Percentiles rank a stretch among this genome's conserved stretches.
Evolutionary conservation across 1,140 invertebrate species (phyloP).

Genomic region (Piezodorus guildinii): DNA sequence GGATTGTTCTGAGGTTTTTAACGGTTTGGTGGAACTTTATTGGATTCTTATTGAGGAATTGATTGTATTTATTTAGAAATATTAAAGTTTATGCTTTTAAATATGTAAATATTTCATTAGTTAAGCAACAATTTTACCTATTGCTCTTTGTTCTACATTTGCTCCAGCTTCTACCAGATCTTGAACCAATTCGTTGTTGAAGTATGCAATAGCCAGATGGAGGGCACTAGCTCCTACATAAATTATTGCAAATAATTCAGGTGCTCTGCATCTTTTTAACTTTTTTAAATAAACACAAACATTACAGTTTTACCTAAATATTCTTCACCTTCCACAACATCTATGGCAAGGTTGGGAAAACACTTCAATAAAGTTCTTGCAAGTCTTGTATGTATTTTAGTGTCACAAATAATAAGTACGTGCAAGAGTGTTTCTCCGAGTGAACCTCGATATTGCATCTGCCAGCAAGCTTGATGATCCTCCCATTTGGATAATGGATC

Average conservation of each 20-base stretch:
- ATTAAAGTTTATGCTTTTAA: no score
- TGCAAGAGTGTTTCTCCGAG: constrained; percentile 90
- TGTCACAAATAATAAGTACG: constrained; percentile 89
- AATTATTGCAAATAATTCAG: not conserved
- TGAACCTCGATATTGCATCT: constrained; percentile 88
- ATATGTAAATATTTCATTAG: no score
- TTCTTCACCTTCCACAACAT: constrained; percentile 94
- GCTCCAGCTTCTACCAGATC: constrained; percentile 82
- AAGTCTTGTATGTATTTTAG: constrained; percentile 68
- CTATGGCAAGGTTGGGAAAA: constrained; percentile 81
- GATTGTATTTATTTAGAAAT: no score
- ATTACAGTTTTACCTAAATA: constrained; percentile 67
- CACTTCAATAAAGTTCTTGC: constrained; percentile 80
- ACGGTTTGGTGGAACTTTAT: no score
- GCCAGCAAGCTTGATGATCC: constrained; percentile 91
- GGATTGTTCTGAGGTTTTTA: no score
- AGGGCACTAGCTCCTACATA: constrained; percentile 73
- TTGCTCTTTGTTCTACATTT: constrained; percentile 81
- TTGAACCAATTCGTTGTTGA: constrained; percentile 90
- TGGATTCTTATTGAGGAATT: no score
- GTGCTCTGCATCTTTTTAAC: not conserved
- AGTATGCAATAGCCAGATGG: constrained; percentile 92
- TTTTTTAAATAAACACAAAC: no score
- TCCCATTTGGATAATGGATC: constrained; percentile 75
- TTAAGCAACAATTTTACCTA: constrained; percentile 42